Percentiles rank a stretch among this genome's conserved stretches.
These are phyloP conservation scores for Lasiurus borealis DNA, from an alignment of 2,113 vertebrate genomes.

Conservation along the genomic window DNA sequence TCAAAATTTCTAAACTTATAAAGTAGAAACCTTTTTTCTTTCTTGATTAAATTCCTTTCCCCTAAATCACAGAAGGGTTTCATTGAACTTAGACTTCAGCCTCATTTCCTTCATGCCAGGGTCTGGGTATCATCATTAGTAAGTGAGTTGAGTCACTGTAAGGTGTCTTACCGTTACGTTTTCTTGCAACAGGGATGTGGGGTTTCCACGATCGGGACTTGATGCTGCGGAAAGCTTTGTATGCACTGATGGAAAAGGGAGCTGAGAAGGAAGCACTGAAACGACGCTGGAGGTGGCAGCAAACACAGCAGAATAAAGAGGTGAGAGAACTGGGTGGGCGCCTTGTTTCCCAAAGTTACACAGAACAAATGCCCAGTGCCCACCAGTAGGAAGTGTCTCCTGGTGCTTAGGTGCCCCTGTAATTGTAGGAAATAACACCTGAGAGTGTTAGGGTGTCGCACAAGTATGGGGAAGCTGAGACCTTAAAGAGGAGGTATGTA, in stretches of 20 bases:
- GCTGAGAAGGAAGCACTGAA: constrained; percentile 93
- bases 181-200: constrained; percentile 94
- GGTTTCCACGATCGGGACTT: constrained; percentile 97
- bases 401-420: not conserved
- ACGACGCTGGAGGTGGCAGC: constrained; percentile 97
- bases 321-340: constrained; percentile 80
- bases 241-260: constrained; percentile 95
- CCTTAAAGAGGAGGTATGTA: not conserved
- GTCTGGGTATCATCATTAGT: not conserved
- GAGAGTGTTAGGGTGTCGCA: not conserved
- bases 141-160: not conserved
- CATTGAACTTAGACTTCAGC: not conserved
- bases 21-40: not conserved
- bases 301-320: constrained; percentile 99
- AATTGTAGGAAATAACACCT: not conserved
- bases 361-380: not conserved
- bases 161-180: not conserved
- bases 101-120: not conserved
- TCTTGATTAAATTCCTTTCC: not conserved
- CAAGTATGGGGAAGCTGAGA: not conserved
- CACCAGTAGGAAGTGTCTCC: not conserved
- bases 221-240: constrained; percentile 95
- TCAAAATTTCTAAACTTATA: not conserved
- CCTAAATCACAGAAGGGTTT: not conserved
- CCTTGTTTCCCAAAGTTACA: not conserved